Conservation (phyloP, 2,888 invertebrate species). For the Halictus ligatus region DNA sequence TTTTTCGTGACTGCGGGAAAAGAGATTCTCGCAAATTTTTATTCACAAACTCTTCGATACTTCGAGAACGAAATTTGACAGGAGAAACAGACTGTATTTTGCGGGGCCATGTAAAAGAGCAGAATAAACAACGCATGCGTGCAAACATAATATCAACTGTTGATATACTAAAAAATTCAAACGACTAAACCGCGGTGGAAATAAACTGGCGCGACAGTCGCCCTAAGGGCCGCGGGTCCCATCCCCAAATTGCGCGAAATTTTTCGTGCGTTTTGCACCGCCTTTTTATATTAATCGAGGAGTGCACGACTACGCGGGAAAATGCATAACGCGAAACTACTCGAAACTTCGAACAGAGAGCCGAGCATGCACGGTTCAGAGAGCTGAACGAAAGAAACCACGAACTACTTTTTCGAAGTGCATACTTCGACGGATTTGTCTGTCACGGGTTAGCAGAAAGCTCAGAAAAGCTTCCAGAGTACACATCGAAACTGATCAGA, state of each 20-base stretch:
- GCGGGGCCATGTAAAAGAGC: neutral
- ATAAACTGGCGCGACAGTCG: neutral
- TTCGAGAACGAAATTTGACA: neutral
- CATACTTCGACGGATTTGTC: neutral
- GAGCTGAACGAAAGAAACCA: neutral
- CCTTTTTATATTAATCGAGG: neutral
- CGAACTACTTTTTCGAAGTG: neutral
- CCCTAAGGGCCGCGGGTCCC: neutral
- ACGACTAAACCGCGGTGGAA: neutral
- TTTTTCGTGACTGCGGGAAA: too few relatives aligned
- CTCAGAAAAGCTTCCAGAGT: neutral
- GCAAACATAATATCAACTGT: slow-evolving; percentile 5
- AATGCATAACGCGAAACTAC: neutral
- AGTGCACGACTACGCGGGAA: neutral
- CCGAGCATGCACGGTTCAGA: neutral
- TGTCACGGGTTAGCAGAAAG: slow-evolving; percentile 8
- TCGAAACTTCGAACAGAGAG: neutral
- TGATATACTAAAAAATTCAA: neutral
- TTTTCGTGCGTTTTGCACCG: neutral
- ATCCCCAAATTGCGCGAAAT: neutral
- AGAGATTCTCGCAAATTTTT: too few relatives aligned
- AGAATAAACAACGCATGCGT: neutral
- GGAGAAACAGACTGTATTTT: neutral
- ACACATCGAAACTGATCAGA: slow-evolving; percentile 22
- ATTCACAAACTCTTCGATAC: neutral